Conservation (phyloP, 2,888 invertebrate genomes). For the Cerastis leucographa region DNA sequence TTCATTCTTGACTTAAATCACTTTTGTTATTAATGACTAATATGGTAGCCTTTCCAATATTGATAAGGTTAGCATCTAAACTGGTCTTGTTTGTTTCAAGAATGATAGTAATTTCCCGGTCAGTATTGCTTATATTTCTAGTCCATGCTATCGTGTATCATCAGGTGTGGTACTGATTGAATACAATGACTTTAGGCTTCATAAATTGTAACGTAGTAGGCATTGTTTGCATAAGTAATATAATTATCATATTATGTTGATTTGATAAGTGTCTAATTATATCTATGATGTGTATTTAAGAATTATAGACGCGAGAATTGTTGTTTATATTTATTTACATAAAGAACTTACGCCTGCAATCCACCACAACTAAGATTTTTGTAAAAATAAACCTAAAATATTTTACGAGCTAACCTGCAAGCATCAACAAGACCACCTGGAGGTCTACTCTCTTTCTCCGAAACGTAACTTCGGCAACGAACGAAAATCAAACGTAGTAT, state of each 20-base stretch:
- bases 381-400: no score
- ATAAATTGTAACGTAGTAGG: conserved; percentile 23
- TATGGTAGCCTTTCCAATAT: conserved; percentile 2
- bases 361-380: no score
- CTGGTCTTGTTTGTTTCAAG: conserved; percentile 5
- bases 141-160: neutral
- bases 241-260: conserved; percentile 9
- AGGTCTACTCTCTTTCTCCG: no score
- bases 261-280: conserved; percentile 39
- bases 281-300: neutral
- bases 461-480: no score
- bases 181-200: conserved; percentile 36
- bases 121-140: conserved; percentile 27
- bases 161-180: conserved; percentile 29
- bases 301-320: neutral
- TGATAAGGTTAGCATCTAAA: conserved; percentile 23
- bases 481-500: no score
- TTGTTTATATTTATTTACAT: no score
- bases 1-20: conserved; percentile 21
- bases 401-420: no score
- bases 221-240: conserved; percentile 27
- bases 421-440: no score
- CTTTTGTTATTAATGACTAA: conserved; percentile 19
- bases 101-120: conserved; percentile 20
- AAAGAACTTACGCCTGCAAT: no score